Evolutionary conservation across 2,888 invertebrate species (phyloP), one percentile per base, ranked within the genome.

Genomic region (Malthinus seriepunctatus): DNA sequence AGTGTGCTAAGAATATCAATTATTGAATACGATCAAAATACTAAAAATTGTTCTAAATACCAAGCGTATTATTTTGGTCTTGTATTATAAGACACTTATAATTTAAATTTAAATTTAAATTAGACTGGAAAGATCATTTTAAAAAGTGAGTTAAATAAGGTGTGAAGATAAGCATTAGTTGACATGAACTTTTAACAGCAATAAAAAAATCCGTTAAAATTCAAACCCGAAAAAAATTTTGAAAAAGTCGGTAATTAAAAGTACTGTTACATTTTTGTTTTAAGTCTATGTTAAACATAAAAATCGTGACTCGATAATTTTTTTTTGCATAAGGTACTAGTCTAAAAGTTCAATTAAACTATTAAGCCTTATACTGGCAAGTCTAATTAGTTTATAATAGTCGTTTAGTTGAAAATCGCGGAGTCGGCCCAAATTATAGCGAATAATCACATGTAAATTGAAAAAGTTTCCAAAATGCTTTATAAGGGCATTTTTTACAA

Each of bases 301-400:
- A 23, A 42, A 42, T 42, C 39, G 39, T 42, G 39, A 42, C 39
- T 42, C 10, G 39, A 42, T 42, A 42, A 23, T 42, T 42, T 42
- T 39, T 38, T 38, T 42, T 15, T 42, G 15, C 23, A 14, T 1
- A 11, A 38, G 10, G 7, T 38, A 38, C 38, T 38, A 38, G 12
- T 38, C n/a, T 14, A 12, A 3, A 12, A 38, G 6, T 38, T 38
- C 8, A 38, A 6, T 38, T 11, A 8, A 8, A n/a, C 7, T 11
- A 5, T 3, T 4, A 12, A 8, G 10, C 6, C n/a, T 11, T 10
- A 9, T 35, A 2, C 11, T 10, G 9, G n/a, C 10, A n/a, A 1
- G 8, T 5, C 35, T 10, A 5, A 11, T 6, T n/a, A 3, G n/a
- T 10, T 6, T 11, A 35, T 1, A 35, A 11, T 9, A n/a, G 11